Percentiles rank a stretch among this genome's conserved stretches.
Evolutionary conservation across 2,888 invertebrate genomes (phyloP).

Genomic region (Dryococelus australis): DNA sequence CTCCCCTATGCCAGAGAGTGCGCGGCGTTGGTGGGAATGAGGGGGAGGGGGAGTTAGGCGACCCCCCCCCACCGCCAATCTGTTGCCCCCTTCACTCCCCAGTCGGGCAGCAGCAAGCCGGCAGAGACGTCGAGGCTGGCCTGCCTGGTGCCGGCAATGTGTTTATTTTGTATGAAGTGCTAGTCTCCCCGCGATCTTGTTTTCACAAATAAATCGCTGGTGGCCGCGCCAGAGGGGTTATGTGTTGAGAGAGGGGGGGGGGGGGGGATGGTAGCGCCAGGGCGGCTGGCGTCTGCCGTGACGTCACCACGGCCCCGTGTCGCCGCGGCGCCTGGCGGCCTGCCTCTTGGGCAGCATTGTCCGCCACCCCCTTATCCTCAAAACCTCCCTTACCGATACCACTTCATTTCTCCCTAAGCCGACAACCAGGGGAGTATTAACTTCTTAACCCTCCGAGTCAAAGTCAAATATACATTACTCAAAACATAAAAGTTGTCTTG

Average conservation of each 20-base stretch:
- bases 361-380: too few species aligned
- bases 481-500: too few species aligned
- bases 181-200: neutral
- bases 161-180: neutral
- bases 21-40: too few species aligned
- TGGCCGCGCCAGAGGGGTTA: neutral
- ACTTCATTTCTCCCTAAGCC: too few species aligned
- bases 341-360: neutral
- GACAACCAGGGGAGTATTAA: too few species aligned
- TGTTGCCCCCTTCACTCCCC: neutral
- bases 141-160: neutral
- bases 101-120: neutral
- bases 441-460: too few species aligned
- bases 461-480: too few species aligned
- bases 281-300: constrained; percentile 1
- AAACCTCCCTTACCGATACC: too few species aligned
- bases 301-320: neutral
- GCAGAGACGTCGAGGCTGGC: neutral
- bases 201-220: neutral
- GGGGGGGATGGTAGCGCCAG: neutral
- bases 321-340: neutral
- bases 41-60: too few species aligned
- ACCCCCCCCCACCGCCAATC: too few species aligned
- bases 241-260: neutral
- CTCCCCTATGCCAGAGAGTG: too few species aligned